A percentile compares a stretch with the other conserved stretches of the same genome.
phyloP scores from a whole-genome alignment of 92 coral and sea anemone species.

The Virgularia gustaviana region DNA sequence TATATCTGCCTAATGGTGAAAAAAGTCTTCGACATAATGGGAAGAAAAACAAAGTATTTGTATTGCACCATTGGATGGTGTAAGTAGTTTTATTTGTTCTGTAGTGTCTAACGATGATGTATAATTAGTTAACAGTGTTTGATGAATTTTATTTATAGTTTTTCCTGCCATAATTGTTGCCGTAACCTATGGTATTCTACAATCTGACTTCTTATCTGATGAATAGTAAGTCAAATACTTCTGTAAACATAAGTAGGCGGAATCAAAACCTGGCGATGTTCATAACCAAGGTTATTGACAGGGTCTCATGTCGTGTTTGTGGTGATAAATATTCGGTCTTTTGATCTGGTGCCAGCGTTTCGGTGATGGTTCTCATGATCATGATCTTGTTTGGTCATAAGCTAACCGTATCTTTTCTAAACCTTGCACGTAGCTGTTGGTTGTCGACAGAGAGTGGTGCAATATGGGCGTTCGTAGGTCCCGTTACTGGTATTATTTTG shows the following conservation, averaged over 20 bases:
- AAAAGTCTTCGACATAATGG: conserved; percentile 19
- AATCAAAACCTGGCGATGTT: too few species aligned
- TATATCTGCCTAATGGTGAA: conserved; percentile 26
- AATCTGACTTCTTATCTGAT: neutral
- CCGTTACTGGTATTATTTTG: neutral
- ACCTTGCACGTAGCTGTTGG: conserved; percentile 10
- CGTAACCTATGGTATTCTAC: conserved; percentile 3
- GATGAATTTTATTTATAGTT: neutral
- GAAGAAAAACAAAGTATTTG: neutral
- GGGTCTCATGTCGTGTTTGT: too few species aligned
- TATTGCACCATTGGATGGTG: conserved; percentile 18
- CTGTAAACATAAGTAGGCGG: too few species aligned
- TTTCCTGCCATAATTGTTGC: conserved; percentile 13
- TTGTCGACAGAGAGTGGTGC: conserved; percentile 27
- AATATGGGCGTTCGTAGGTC: conserved; percentile 36
- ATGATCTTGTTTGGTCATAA: too few species aligned
- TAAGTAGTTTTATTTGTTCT: neutral
- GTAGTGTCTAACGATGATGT: neutral
- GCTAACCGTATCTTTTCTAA: neutral
- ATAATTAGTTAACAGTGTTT: neutral
- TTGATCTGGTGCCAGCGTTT: too few species aligned
- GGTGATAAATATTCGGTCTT: too few species aligned
- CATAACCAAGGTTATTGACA: too few species aligned
- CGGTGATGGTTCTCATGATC: too few species aligned
- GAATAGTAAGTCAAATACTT: conserved; percentile 17